Percentiles rank a stretch among this genome's conserved stretches.
Conservation (phyloP, 2,113 vertebrate species). For the Oryctolagus cuniculus region mOryCun1.1 NC_091434.1:36116501-36117000, state of each 20-base stretch:
- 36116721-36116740: not conserved
- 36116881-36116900: not conserved
- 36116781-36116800: not conserved
- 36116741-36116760: not conserved
- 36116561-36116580: not conserved
- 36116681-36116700: not conserved
- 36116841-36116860: not conserved
- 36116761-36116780: not conserved
- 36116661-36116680: not conserved
- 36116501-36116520: not conserved
- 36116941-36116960: not conserved
- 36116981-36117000: not conserved
- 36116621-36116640: not conserved
- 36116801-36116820: not conserved
- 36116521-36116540: not conserved
- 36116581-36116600: not conserved
- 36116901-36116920: not conserved
- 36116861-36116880: not conserved
- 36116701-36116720: not conserved
- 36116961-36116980: not conserved
- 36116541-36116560: not conserved
- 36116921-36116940: not conserved
- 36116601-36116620: not conserved
- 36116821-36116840: not conserved
- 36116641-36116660: not conserved